Base-by-base conservation (phyloP, 2,888 invertebrate genomes). In the Rhorus exstirpatorius region DNA sequence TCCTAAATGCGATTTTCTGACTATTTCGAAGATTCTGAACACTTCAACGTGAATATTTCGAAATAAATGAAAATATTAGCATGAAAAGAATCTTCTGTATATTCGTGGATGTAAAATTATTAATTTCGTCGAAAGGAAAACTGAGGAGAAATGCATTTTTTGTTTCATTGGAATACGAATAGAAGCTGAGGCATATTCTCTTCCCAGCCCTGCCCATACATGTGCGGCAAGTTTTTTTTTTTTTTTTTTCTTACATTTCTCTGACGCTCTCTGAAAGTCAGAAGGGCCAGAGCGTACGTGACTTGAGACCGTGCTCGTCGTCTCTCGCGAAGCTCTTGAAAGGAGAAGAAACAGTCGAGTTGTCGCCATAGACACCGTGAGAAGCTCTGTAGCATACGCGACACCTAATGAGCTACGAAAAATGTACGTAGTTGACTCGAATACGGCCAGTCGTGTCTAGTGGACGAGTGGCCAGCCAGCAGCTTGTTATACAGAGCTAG, bases 381-480 rank as follows among this genome's bases (percentile, higher is more conserved):
- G 41, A 26, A 53, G 53, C 44, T 67, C 6, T 67, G 46, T 49
- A 49, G 24, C 3, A 8, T 26, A 46, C 58, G 46, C 82, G 82
- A 83, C 83, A 83, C 72, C 85, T 89, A 89, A 89, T 88, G 89
- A 89, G 88, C 85, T 81, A 65, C 85, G 79, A 86, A 87, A 84
- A 84, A 85, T 84, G 71, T 78, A 83, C 81, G 55, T 44, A 61
- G 58, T 41, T 65, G 51, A 41, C 70, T 60, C 38, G 46, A 44
- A 46, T 58, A 46, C 44, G 60, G 70, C 63, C 19, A 35, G 74
- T 38, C 68, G 61, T 78, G 78, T 70, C 72, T 78, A 70, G 75
- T 75, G 70, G 75, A 79, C 65, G 46, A 78, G 46, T 67, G 44
- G 38, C 75, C 58, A 53, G 51, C 72, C 72, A 26, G 63, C 46